Conservation (phyloP, 2,113 vertebrate species). For the Cavia porcellus region DNA sequence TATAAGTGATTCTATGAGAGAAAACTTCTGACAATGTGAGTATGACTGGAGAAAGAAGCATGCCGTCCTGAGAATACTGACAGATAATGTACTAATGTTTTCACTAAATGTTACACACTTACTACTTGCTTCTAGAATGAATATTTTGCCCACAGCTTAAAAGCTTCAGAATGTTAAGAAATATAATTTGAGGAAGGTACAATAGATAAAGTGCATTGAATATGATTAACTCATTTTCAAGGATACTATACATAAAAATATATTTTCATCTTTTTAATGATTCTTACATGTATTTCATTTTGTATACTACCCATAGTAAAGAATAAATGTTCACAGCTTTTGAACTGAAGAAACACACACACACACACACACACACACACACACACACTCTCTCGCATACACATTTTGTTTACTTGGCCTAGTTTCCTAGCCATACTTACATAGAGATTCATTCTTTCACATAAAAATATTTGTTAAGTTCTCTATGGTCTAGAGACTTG, state of each 20-base stretch:
- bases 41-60: background rate
- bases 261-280: background rate
- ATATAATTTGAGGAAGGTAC: background rate
- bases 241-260: background rate
- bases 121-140: background rate
- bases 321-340: background rate
- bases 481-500: background rate
- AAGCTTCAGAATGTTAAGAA: background rate
- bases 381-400: background rate
- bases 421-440: conserved; percentile 27
- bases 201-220: background rate
- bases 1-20: background rate
- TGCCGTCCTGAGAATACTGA: background rate
- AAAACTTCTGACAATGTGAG: background rate
- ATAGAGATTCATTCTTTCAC: background rate
- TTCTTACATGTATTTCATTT: background rate
- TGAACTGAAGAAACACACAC: background rate
- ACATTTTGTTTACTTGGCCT: background rate
- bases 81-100: background rate
- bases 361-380: background rate
- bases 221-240: background rate
- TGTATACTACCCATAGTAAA: background rate
- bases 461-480: background rate
- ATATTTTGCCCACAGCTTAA: background rate
- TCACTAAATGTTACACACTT: background rate